Base-by-base conservation (phyloP, 2,113 vertebrate species). In the Scomber scombrus region DNA sequence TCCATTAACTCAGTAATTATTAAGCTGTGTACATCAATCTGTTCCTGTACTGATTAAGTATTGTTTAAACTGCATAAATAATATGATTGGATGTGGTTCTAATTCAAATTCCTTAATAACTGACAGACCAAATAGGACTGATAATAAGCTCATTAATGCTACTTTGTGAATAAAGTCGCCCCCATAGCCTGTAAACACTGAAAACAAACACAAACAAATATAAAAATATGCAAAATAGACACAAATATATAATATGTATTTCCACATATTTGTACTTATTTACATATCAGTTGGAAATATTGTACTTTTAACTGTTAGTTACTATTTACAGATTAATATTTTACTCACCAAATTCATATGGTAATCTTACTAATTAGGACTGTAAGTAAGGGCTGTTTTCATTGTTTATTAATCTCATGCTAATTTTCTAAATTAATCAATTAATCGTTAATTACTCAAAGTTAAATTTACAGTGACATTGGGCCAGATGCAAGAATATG, bases 21-120 rank as follows among this genome's bases (percentile, higher is more conserved):
- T 87, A 52, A 62, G 71, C 88, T 77, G 89, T 82, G 68, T 78
- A 64, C 79, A 85, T 81, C 82, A 88, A 68, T 90, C 78, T 87
- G 82, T 77, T 88, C 67, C 81, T 66, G 69, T 47, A 16, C 54
- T 84, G 75, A 90, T 91, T 82, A 80, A 82, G 87, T 84, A 82
- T 85, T 87, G 73, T 90, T 78, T 82, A 71, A 88, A 78, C 40
- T 55, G 66, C 64, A 78, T 86, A 65, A 78, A 79, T 87, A 82
- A 71, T 68, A 57, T 29, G 51, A 70, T 62, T 54, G 19, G 81
- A 82, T 85, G 51, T 83, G 81, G 66, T 47, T 81, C 71, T 84
- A 45, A 85, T 82, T 91, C 29, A 79, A 71, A 84, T 86, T 85
- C 46, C 63, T 58, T 64, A 71, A 81, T 73, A 80, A 79, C 73